Conservation (phyloP, 2,113 vertebrate species). For the Acrocephalus kingi region DNA sequence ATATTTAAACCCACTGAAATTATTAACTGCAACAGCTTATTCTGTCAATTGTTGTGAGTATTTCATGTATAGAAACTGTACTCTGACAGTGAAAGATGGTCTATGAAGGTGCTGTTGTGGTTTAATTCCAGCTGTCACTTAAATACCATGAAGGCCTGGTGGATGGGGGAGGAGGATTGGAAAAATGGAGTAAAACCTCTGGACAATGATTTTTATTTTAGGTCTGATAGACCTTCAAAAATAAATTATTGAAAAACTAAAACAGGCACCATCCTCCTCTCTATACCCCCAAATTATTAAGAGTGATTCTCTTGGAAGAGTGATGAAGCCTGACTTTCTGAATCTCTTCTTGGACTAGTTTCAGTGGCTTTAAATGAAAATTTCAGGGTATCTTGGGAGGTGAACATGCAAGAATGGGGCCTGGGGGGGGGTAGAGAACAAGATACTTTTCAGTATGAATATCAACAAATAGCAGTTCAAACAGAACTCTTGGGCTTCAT, state of each 20-base stretch:
- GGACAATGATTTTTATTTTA: not conserved
- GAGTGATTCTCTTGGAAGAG: not conserved
- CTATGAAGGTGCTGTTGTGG: not conserved
- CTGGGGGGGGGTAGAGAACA: not conserved
- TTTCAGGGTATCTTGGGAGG: not conserved
- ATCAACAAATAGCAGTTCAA: not conserved
- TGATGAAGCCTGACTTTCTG: not conserved
- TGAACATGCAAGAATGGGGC: not conserved
- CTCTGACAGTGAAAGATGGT: not conserved
- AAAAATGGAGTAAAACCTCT: not conserved
- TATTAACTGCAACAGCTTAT: not conserved
- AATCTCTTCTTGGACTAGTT: not conserved
- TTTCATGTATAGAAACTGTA: not conserved
- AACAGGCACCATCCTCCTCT: fast-evolving
- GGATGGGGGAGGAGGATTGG: not conserved
- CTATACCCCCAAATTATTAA: not conserved
- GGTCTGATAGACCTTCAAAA: not conserved
- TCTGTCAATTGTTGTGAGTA: not conserved
- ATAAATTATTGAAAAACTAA: not conserved
- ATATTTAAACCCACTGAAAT: not conserved
- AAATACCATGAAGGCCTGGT: not conserved
- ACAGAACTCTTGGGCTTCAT: not conserved
- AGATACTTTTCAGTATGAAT: not conserved
- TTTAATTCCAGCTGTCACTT: not conserved
- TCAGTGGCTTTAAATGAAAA: not conserved